Evolutionary conservation across 2,888 invertebrate species (phyloP).

Genomic region (Atrina japonica): DNA sequence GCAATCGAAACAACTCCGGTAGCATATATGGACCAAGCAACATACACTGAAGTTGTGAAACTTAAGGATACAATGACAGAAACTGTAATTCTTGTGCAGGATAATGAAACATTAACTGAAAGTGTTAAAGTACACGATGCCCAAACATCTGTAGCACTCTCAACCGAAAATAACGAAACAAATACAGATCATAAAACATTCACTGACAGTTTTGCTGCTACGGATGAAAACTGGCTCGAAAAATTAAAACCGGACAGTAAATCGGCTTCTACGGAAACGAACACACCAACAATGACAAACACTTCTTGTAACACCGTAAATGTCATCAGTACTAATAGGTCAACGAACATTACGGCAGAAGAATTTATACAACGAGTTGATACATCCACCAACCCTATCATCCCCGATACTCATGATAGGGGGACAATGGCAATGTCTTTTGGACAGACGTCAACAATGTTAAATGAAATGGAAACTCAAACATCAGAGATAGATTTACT

Average conservation of each 20-base stretch:
- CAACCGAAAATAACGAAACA: conserved; percentile 60
- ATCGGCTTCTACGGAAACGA: conserved; percentile 22
- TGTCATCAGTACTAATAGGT: conserved; percentile 19
- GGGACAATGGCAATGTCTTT: conserved; percentile 68
- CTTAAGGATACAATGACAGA: conserved; percentile 64
- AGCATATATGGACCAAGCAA: conserved; percentile 69
- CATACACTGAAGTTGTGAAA: conserved; percentile 65
- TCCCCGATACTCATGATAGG: conserved; percentile 53
- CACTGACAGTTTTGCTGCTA: conserved; percentile 56
- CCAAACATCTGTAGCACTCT: conserved; percentile 65
- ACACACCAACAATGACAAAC: background rate
- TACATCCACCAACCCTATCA: conserved; percentile 54
- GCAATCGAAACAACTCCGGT: conserved; percentile 65
- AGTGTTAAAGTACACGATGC: conserved; percentile 61
- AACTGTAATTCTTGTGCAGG: conserved; percentile 60
- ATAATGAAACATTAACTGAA: conserved; percentile 74
- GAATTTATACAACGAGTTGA: conserved; percentile 48
- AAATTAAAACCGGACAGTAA: conserved; percentile 18
- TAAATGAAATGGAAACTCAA: conserved; percentile 60
- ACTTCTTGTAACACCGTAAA: conserved; percentile 33
- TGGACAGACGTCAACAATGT: conserved; percentile 39
- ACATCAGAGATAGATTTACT: conserved; percentile 56
- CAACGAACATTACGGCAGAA: conserved; percentile 44
- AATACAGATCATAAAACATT: conserved; percentile 57
- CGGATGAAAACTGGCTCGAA: conserved; percentile 48